Base-by-base conservation (phyloP, 2,888 invertebrate species). In the Penaeus monodon region DNA sequence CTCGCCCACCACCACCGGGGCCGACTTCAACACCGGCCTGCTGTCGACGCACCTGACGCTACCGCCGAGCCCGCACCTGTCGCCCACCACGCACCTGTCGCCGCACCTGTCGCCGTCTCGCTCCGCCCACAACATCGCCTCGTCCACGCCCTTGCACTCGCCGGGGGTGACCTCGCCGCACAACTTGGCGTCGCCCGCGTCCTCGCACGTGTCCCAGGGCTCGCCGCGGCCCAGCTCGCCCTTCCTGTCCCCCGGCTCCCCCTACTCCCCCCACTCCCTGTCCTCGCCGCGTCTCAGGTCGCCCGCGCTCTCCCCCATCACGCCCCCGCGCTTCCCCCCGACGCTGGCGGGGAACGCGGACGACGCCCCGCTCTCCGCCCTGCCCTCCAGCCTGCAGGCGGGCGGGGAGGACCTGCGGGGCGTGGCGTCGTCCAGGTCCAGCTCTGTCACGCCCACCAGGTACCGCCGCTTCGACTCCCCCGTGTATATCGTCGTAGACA, bases 201-300 rank as follows among this genome's bases (percentile, higher is more conserved):
- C 90, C n/a, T 89, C 92, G 44, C 92, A 92, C 91, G 92, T 92
- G 90, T 91, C 92, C 70, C 92, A 92, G 82, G 91, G 92, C 65
- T 92, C 92, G 89, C 86, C 84, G 33, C 74, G 84, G 2, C 89
- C 84, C 38, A 76, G 70, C 78, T 86, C 89, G 38, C 89, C 89
- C 0, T 89, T 86, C 57, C 84, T 89, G 68, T 89, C 89, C 49
- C 89, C 89, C 4, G 78, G 84, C 22, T 88, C 88, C 0, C 88
- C 83, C 17, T 84, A 85, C 63, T 89, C 89, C 2, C 89, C 89
- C 2, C 74, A 84, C 64, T 89, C 90, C 57, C 38, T 86, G 3
- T 44, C 86, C 64, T 88, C 89, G 2, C 89, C 88, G 17, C 74
- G 85, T 14, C 86, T 88, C 22, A 68, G 88, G 20, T 89, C 89